Conservation (phyloP, 2,113 vertebrate species). For the Phaethornis superciliosus region DNA sequence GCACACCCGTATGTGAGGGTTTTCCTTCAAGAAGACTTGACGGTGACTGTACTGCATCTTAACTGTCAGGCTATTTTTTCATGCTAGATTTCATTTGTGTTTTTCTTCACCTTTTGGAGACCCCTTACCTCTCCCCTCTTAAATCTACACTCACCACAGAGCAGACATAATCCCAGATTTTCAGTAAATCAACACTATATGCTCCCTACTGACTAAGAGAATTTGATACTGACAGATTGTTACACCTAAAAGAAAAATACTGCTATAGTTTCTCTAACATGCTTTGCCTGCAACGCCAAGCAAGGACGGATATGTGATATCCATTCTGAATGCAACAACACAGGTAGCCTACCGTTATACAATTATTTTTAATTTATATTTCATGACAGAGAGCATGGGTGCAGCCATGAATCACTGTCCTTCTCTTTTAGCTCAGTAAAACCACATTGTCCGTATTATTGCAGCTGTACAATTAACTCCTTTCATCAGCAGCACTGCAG, state of each 20-base stretch:
- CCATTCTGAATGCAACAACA: constrained; percentile 73
- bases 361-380: constrained; percentile 65
- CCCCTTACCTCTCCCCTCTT: constrained; percentile 82
- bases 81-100: constrained; percentile 80
- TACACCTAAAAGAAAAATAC: constrained; percentile 85
- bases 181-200: constrained; percentile 86
- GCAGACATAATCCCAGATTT: constrained; percentile 86
- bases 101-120: constrained; percentile 83
- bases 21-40: constrained; percentile 70
- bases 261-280: constrained; percentile 70
- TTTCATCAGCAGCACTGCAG: constrained; percentile 36
- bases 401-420: constrained; percentile 51
- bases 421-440: constrained; percentile 58
- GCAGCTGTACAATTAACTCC: constrained; percentile 55
- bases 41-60: constrained; percentile 70
- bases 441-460: constrained; percentile 6
- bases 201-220: constrained; percentile 83
- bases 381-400: constrained; percentile 45
- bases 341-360: constrained; percentile 62
- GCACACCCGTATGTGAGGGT: neutral
- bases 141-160: constrained; percentile 81
- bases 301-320: constrained; percentile 61
- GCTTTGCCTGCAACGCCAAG: constrained; percentile 60
- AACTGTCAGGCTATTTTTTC: constrained; percentile 80
- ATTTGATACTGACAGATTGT: constrained; percentile 86